Percentiles rank a stretch among this genome's conserved stretches.
These are phyloP conservation scores for Aphelocoma coerulescens DNA, from an alignment of 2,113 vertebrate species.

Conservation along the genomic window DNA sequence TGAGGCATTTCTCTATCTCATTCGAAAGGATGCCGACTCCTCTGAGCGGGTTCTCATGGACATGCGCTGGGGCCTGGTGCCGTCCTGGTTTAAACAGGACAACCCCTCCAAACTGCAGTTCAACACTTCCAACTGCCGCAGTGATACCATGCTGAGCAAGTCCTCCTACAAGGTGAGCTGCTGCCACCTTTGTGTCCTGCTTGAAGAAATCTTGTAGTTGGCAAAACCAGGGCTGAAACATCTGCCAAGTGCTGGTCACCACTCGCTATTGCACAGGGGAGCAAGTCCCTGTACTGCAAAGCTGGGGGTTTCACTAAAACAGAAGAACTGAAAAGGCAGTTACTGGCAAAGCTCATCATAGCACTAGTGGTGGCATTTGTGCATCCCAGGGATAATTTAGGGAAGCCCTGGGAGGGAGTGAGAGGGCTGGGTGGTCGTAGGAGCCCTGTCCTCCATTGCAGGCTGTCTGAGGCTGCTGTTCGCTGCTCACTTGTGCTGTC, in stretches of 20 bases:
- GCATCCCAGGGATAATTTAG: neutral
- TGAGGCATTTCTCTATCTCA: neutral
- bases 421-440: neutral
- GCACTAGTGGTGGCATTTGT: neutral
- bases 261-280: neutral
- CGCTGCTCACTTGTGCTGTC: neutral
- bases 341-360: neutral
- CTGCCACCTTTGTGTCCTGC: neutral
- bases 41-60: conserved; percentile 85
- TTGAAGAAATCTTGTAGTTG: neutral
- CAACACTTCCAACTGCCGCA: conserved; percentile 91
- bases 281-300: neutral
- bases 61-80: conserved; percentile 96
- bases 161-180: conserved; percentile 87
- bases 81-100: conserved; percentile 86
- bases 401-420: accelerated
- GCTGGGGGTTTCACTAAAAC: neutral
- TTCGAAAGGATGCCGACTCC: conserved; percentile 79
- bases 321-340: neutral
- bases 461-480: neutral
- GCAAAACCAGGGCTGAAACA: neutral
- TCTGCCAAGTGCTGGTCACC: neutral
- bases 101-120: conserved; percentile 87
- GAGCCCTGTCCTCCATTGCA: neutral
- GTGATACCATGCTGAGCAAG: conserved; percentile 88